Evolutionary conservation across 2,113 vertebrate species (phyloP).

Genomic region (Oreotrochilus melanogaster): DNA sequence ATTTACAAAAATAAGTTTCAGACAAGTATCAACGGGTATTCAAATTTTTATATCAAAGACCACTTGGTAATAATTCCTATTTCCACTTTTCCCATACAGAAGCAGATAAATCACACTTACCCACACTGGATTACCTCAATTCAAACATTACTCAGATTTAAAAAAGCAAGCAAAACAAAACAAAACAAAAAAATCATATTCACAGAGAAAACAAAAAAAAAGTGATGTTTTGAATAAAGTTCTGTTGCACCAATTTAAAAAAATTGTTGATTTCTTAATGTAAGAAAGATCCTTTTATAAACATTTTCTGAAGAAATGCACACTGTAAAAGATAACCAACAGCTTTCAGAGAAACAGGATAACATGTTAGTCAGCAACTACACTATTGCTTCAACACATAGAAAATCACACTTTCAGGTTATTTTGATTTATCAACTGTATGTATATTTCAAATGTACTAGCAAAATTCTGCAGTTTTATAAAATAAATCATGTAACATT

Average conservation of each 20-base stretch:
- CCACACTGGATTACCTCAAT: background rate
- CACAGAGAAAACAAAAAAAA: background rate
- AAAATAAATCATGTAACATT: background rate
- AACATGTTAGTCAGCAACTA: background rate
- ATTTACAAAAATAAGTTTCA: conserved; percentile 20
- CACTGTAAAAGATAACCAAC: background rate
- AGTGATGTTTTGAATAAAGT: background rate
- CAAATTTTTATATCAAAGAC: conserved; percentile 10
- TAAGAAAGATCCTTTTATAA: background rate
- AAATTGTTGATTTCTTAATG: background rate
- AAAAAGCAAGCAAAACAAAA: background rate
- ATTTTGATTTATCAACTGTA: background rate
- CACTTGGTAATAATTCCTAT: background rate
- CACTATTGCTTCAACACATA: background rate
- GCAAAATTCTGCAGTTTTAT: background rate
- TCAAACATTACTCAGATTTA: background rate
- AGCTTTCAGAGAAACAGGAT: background rate
- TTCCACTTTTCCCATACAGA: background rate
- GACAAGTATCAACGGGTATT: background rate
- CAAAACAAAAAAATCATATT: background rate
- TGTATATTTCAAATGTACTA: background rate
- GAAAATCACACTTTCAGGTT: background rate
- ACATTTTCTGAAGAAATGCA: background rate
- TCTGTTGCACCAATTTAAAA: background rate
- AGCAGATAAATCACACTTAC: background rate